Evolutionary conservation across 2,113 vertebrate genomes (phyloP).

Genomic region (Ceratotherium simum): DNA sequence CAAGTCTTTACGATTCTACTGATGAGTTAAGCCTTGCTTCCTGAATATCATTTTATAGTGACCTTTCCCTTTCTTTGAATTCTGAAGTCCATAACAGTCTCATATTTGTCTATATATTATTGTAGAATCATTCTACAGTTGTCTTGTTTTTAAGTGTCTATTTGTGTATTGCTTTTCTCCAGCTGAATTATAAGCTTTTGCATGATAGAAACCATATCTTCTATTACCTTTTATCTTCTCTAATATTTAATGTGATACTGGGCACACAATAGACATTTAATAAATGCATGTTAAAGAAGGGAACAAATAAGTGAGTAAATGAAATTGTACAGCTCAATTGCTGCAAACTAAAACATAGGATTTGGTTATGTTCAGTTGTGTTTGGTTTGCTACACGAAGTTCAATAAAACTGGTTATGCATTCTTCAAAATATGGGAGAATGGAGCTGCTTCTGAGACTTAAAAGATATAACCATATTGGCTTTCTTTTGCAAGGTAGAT

Average conservation of each 20-base stretch:
- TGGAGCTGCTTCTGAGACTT: slow-evolving; percentile 16
- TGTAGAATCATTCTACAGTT: slow-evolving; percentile 1
- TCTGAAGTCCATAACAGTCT: background rate
- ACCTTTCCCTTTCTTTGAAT: slow-evolving; percentile 41
- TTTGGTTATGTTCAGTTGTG: background rate
- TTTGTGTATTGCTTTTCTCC: slow-evolving; percentile 15
- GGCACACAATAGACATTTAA: background rate
- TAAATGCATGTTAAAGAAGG: slow-evolving; percentile 27
- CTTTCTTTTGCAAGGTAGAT: slow-evolving; percentile 19
- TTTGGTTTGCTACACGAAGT: slow-evolving; percentile 5
- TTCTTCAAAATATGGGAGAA: background rate
- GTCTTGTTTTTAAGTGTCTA: background rate
- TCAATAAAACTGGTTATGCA: background rate
- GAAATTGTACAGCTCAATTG: background rate
- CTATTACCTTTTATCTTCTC: slow-evolving; percentile 22
- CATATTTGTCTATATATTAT: background rate
- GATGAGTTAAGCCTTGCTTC: background rate
- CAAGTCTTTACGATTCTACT: background rate
- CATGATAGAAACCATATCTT: background rate
- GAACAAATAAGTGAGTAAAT: slow-evolving; percentile 37
- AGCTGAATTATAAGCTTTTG: background rate
- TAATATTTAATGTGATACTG: background rate
- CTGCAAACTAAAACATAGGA: background rate
- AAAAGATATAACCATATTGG: background rate
- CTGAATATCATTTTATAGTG: background rate